A percentile compares a stretch with the other conserved stretches of the same genome.
Evolutionary conservation across 1,140 invertebrate genomes (phyloP).

Genomic region (Bombus superbus): DNA sequence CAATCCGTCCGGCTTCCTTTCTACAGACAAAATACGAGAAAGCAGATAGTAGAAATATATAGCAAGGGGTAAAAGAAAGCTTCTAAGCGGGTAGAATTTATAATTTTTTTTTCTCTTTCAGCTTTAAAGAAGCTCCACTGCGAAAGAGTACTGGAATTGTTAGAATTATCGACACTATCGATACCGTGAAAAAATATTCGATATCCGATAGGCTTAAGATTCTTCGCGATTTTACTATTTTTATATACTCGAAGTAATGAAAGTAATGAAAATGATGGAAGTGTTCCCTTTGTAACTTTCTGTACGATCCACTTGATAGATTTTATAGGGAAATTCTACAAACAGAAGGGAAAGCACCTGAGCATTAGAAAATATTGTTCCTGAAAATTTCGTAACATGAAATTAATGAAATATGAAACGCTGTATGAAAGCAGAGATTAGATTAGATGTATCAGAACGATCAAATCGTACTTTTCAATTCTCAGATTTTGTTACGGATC

Average conservation of each 20-base stretch:
- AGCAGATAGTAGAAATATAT: no score
- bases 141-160: background rate
- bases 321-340: background rate
- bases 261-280: background rate
- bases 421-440: background rate
- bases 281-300: background rate
- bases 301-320: background rate
- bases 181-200: background rate
- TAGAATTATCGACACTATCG: background rate
- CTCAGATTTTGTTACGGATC: background rate
- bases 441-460: background rate
- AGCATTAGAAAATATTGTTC: background rate
- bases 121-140: background rate
- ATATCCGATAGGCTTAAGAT: no score
- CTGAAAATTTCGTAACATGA: background rate
- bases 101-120: no score
- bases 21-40: no score
- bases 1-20: background rate
- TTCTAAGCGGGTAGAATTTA: background rate
- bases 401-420: no score
- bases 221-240: no score
- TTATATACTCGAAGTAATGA: no score
- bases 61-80: no score
- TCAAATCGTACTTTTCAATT: background rate
- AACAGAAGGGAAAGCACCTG: background rate